Conservation (phyloP, 2,113 vertebrate species). For the Indicator indicator region DNA sequence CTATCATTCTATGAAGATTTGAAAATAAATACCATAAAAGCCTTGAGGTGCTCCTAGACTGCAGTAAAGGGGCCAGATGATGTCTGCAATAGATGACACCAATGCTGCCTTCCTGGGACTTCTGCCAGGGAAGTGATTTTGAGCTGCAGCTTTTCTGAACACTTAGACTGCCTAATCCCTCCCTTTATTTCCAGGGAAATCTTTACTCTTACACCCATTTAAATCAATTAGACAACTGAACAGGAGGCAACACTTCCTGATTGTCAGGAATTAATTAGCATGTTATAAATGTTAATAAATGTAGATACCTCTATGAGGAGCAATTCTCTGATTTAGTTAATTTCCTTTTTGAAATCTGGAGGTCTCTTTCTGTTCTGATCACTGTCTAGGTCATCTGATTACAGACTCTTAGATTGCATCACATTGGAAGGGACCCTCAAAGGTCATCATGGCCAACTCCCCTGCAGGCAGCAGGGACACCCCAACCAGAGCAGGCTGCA, state of each 20-base stretch:
- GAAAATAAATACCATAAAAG: constrained; percentile 56
- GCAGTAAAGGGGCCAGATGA: constrained; percentile 26
- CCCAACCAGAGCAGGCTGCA: too few relatives aligned
- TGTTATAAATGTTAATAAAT: not conserved
- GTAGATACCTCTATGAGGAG: not conserved
- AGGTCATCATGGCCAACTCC: too few relatives aligned
- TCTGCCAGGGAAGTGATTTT: constrained; percentile 45
- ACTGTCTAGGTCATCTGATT: not conserved
- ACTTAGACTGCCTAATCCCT: not conserved
- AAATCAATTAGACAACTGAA: not conserved
- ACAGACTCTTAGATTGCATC: not conserved
- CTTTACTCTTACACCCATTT: constrained; percentile 3
- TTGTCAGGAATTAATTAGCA: not conserved
- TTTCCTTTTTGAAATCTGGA: not conserved
- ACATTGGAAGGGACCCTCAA: too few relatives aligned
- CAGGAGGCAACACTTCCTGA: not conserved
- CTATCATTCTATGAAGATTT: constrained; percentile 28
- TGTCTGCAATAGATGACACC: constrained; percentile 23
- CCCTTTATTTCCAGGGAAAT: not conserved
- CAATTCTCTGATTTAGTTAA: not conserved
- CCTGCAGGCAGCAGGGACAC: too few relatives aligned
- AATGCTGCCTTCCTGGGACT: constrained; percentile 34
- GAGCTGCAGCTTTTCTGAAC: constrained; percentile 15
- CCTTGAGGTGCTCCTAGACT: not conserved
- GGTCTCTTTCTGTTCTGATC: not conserved